Conservation (phyloP, 2,113 vertebrate species). For the Pluvialis apricaria region DNA sequence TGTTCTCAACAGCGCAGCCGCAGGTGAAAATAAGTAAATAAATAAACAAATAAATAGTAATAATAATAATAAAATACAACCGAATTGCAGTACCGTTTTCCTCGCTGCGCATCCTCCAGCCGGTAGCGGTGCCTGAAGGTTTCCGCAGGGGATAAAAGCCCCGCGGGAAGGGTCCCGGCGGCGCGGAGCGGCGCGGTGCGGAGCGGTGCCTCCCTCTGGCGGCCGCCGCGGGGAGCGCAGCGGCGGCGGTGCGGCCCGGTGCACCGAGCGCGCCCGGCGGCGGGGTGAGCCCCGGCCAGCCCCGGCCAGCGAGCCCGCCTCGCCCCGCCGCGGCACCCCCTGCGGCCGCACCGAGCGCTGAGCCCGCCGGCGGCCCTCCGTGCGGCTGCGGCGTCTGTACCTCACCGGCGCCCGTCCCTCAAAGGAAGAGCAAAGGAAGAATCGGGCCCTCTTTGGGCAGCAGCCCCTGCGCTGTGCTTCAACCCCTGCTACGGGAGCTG, state of each 20-base stretch:
- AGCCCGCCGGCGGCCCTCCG: neutral
- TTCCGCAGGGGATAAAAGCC: accelerated
- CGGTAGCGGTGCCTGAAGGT: accelerated
- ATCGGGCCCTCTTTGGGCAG: accelerated
- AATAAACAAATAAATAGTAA: too few relatives aligned
- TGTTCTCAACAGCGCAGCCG: neutral
- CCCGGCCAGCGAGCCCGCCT: too few relatives aligned
- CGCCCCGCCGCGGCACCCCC: too few relatives aligned
- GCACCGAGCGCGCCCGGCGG: too few relatives aligned
- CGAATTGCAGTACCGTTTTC: accelerated
- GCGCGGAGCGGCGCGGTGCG: neutral
- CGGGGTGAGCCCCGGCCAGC: too few relatives aligned
- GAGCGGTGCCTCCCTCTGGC: neutral
- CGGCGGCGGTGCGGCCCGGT: too few relatives aligned
- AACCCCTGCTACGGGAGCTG: accelerated
- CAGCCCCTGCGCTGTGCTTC: neutral
- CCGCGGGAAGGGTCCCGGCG: accelerated
- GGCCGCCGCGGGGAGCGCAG: neutral
- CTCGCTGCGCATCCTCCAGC: neutral
- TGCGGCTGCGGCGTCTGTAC: too few relatives aligned
- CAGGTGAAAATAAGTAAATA: neutral
- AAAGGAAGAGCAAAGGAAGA: accelerated
- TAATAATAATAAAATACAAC: too few relatives aligned
- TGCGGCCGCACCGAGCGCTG: too few relatives aligned
- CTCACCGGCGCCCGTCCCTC: too few relatives aligned